These are phyloP conservation scores for Ectemnius cavifrons DNA, from an alignment of 2,888 invertebrate species.

Conservation along the genomic window DNA sequence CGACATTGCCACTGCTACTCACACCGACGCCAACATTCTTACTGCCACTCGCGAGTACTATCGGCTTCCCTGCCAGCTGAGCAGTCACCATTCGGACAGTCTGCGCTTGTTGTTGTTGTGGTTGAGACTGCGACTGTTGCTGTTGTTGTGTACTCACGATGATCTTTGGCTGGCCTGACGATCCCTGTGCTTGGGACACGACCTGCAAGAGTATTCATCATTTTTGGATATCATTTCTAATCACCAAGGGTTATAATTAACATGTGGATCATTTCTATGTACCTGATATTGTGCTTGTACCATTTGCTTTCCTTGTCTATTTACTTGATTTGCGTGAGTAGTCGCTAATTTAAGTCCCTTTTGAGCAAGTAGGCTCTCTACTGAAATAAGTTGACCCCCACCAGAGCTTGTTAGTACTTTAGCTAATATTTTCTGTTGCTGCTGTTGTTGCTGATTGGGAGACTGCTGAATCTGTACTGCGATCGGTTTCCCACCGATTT, in stretches of 20 bases:
- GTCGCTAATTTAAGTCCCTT: conserved; percentile 74
- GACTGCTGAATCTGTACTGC: conserved; percentile 80
- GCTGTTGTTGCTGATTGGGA: conserved; percentile 77
- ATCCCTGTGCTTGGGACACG: conserved; percentile 73
- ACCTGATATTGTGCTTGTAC: conserved; percentile 77
- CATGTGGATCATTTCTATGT: background rate
- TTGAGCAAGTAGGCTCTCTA: conserved; percentile 81
- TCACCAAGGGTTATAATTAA: background rate
- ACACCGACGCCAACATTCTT: conserved; percentile 73
- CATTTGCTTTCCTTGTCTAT: conserved; percentile 74
- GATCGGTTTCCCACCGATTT: conserved; percentile 76
- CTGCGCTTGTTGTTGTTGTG: conserved; percentile 66
- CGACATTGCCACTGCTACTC: conserved; percentile 68
- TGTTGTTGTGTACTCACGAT: conserved; percentile 72
- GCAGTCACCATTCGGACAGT: conserved; percentile 77
- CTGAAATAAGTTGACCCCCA: conserved; percentile 81
- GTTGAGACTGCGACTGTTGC: conserved; percentile 24
- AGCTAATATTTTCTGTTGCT: conserved; percentile 82
- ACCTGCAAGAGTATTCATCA: conserved; percentile 59
- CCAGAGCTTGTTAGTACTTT: conserved; percentile 86
- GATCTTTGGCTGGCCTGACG: conserved; percentile 70
- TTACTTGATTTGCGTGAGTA: conserved; percentile 69
- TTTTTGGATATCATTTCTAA: background rate
- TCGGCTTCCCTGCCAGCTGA: conserved; percentile 75
- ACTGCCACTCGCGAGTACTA: conserved; percentile 74